These are phyloP conservation scores for Clistopyga incitator DNA, from an alignment of 2,888 invertebrate species.

Conservation along the genomic window DNA sequence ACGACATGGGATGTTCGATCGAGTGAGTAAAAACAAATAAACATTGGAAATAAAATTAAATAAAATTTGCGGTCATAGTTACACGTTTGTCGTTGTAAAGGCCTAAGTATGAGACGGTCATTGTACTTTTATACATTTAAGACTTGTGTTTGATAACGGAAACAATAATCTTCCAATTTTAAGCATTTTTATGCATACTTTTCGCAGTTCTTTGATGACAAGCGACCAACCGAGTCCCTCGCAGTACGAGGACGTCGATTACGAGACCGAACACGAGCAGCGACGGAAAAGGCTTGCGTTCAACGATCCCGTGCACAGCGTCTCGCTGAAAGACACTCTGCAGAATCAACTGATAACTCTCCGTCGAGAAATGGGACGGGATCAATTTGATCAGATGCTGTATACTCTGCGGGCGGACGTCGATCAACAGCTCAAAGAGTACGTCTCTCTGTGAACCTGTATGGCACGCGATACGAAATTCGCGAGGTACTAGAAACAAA, in stretches of 20 bases:
- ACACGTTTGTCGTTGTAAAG: no score
- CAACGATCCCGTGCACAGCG: constrained; percentile 92
- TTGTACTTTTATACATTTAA: no score
- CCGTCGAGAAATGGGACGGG: constrained; percentile 90
- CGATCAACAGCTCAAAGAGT: constrained; percentile 89
- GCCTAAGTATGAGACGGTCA: no score
- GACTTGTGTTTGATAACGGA: background rate
- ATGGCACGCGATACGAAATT: constrained; percentile 21
- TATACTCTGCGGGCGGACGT: constrained; percentile 90
- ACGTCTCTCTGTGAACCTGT: constrained; percentile 84
- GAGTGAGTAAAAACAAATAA: constrained; percentile 85
- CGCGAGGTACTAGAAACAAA: constrained; percentile 48
- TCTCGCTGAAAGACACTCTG: constrained; percentile 90
- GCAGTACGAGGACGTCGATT: constrained; percentile 85
- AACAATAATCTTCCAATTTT: background rate
- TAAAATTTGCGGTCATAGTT: no score
- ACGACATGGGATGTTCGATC: constrained; percentile 87
- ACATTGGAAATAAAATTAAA: background rate
- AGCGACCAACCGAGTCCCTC: constrained; percentile 83
- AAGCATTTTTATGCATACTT: constrained; percentile 15
- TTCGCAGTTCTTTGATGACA: constrained; percentile 83
- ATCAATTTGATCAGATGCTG: constrained; percentile 90
- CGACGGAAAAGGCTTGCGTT: constrained; percentile 89
- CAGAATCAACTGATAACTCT: constrained; percentile 90
- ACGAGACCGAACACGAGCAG: constrained; percentile 91